Conservation (phyloP, 2,797 vertebrate species). For the Chloroceryle inda region DNA sequence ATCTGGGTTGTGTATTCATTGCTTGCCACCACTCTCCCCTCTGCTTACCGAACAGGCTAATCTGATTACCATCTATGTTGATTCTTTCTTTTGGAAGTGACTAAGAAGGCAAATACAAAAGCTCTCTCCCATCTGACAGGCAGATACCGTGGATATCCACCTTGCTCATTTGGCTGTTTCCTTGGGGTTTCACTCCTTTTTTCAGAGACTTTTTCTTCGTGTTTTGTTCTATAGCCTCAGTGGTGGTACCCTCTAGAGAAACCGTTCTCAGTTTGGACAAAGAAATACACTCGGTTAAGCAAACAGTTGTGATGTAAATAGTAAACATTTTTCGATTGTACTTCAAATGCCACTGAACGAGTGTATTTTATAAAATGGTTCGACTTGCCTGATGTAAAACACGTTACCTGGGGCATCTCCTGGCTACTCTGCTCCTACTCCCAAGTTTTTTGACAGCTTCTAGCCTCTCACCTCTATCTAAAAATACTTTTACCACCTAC, state of each 20-base stretch:
- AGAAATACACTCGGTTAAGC: not conserved
- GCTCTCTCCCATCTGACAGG: not conserved
- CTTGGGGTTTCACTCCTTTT: not conserved
- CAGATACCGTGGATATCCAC: not conserved
- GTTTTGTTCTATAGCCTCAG: not conserved
- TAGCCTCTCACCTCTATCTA: constrained; percentile 63
- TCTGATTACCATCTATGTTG: constrained; percentile 17
- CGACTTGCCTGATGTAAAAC: not conserved
- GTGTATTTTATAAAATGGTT: not conserved
- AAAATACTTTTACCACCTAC: constrained; percentile 59
- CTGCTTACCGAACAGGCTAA: constrained; percentile 32
- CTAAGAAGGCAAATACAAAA: not conserved
- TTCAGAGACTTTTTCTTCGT: not conserved
- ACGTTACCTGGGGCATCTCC: not conserved
- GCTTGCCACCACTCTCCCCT: not conserved
- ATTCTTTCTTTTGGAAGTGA: constrained; percentile 20
- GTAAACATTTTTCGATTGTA: not conserved
- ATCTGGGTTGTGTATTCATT: not conserved
- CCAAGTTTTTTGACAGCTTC: constrained; percentile 38
- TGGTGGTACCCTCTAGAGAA: not conserved
- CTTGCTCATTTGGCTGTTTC: not conserved
- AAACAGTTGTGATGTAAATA: not conserved
- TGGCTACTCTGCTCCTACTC: constrained; percentile 26
- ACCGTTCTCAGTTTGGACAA: not conserved
- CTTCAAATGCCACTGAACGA: not conserved